Conservation (phyloP, 2,888 invertebrate species). For the Empis stercorea region DNA sequence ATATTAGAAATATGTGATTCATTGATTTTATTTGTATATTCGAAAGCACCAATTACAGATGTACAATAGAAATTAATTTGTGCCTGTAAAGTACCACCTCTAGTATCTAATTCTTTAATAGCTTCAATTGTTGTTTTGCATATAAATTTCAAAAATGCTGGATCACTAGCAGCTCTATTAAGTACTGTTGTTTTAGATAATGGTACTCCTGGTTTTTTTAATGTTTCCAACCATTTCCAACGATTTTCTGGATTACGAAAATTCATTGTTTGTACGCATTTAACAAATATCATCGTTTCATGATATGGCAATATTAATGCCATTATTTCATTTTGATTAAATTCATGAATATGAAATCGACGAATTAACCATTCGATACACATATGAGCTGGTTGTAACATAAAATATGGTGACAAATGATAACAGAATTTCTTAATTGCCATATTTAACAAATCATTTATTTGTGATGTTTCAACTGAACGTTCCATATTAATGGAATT, state of each 20-base stretch:
- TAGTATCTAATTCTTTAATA: slow-evolving; percentile 45
- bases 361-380: slow-evolving; percentile 91
- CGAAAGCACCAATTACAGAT: slow-evolving; percentile 56
- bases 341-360: slow-evolving; percentile 77
- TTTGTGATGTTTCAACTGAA: slow-evolving; percentile 56
- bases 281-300: slow-evolving; percentile 78
- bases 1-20: slow-evolving; percentile 56
- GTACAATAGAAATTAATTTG: slow-evolving; percentile 72
- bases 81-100: slow-evolving; percentile 49
- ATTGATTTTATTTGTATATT: slow-evolving; percentile 40
- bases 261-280: slow-evolving; percentile 62
- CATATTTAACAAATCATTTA: slow-evolving; percentile 62
- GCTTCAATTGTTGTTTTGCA: slow-evolving; percentile 44
- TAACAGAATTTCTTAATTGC: slow-evolving; percentile 67
- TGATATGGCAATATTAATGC: slow-evolving; percentile 82
- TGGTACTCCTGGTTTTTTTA: slow-evolving; percentile 63
- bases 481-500: slow-evolving; percentile 70
- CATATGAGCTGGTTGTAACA: slow-evolving; percentile 69
- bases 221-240: slow-evolving; percentile 63
- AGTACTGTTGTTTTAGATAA: slow-evolving; percentile 59
- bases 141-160: slow-evolving; percentile 49
- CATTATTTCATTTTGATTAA: slow-evolving; percentile 71
- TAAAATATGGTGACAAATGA: slow-evolving; percentile 76
- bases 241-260: slow-evolving; percentile 45
- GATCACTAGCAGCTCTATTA: slow-evolving; percentile 54